Conservation (phyloP, 2,888 invertebrate genomes). For the Disparrhopalites patrizii region DNA sequence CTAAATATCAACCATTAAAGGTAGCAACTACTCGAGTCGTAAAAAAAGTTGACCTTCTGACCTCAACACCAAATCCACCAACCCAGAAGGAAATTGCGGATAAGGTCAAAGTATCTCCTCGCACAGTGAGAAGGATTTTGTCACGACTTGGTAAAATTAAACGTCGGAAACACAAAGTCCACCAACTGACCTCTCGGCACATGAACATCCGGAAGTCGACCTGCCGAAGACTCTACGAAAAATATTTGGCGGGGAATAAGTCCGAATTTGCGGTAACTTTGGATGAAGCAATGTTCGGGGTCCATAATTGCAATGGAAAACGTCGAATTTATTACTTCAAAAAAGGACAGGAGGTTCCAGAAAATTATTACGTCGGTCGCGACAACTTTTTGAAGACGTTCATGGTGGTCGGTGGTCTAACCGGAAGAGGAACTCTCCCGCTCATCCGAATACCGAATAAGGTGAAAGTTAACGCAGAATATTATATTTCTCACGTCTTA, state of each 20-base stretch:
- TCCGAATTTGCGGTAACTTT: constrained; percentile 22
- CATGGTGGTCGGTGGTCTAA: constrained; percentile 31
- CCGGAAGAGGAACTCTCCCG: constrained; percentile 22
- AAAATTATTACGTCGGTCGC: background rate
- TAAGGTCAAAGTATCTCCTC: background rate
- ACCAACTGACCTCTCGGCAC: background rate
- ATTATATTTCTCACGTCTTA: constrained; percentile 24
- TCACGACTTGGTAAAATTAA: background rate
- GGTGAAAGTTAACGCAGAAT: constrained; percentile 24
- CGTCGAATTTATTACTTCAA: constrained; percentile 11
- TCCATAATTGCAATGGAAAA: constrained; percentile 15
- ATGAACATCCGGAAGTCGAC: background rate
- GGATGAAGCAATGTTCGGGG: constrained; percentile 25
- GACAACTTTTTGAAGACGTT: constrained; percentile 14
- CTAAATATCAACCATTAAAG: background rate
- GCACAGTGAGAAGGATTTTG: background rate
- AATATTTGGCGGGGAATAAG: constrained; percentile 11
- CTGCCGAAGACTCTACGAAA: constrained; percentile 16
- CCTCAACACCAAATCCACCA: constrained; percentile 5
- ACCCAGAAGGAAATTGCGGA: constrained; percentile 7
- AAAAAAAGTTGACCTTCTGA: background rate
- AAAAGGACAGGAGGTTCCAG: background rate
- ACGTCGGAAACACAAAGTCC: background rate
- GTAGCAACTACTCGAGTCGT: background rate
- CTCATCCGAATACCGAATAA: constrained; percentile 30